Percentiles rank a stretch among this genome's conserved stretches.
phyloP scores from a whole-genome alignment of 2,797 vertebrate species.

The Kryptolebias ocellatus region DNA sequence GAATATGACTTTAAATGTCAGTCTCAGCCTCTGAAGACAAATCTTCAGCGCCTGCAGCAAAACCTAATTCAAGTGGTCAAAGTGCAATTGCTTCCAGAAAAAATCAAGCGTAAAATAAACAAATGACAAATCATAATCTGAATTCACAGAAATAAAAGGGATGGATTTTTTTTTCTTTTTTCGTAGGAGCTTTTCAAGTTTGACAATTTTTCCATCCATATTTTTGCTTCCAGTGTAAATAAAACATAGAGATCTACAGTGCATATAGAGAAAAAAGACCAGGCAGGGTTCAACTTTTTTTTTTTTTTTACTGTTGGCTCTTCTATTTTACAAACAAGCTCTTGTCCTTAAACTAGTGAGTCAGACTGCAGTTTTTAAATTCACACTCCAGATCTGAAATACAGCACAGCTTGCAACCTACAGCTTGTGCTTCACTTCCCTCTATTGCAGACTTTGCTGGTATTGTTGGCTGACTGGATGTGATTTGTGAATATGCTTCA shows the following conservation, averaged over 20 bases:
- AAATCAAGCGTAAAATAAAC: slow-evolving; percentile 43
- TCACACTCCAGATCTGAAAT: slow-evolving; percentile 48
- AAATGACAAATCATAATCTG: slow-evolving; percentile 27
- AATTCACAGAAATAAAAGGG: slow-evolving; percentile 13
- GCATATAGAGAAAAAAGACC: neutral
- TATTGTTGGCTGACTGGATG: slow-evolving; percentile 51
- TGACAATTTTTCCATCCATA: neutral
- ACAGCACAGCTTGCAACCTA: slow-evolving; percentile 59
- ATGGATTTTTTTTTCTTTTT: neutral
- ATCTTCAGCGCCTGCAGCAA: slow-evolving; percentile 18
- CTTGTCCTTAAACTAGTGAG: slow-evolving; percentile 57
- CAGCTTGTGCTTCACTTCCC: slow-evolving; percentile 41
- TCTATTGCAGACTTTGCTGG: slow-evolving; percentile 48
- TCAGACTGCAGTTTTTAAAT: slow-evolving; percentile 60
- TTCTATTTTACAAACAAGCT: slow-evolving; percentile 40
- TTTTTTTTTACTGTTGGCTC: slow-evolving; percentile 10
- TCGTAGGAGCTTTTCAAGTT: slow-evolving; percentile 24
- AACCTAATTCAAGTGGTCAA: slow-evolving; percentile 5
- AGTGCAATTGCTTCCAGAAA: slow-evolving; percentile 21
- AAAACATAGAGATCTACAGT: neutral
- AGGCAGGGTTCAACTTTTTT: slow-evolving; percentile 12
- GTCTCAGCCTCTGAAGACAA: slow-evolving; percentile 7
- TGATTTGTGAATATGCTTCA: slow-evolving; percentile 56
- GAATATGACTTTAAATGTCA: slow-evolving; percentile 1
- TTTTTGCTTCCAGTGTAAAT: slow-evolving; percentile 10